Evolutionary conservation across 1,140 invertebrate genomes (phyloP).

Genomic region (Eurosta solidaginis): DNA sequence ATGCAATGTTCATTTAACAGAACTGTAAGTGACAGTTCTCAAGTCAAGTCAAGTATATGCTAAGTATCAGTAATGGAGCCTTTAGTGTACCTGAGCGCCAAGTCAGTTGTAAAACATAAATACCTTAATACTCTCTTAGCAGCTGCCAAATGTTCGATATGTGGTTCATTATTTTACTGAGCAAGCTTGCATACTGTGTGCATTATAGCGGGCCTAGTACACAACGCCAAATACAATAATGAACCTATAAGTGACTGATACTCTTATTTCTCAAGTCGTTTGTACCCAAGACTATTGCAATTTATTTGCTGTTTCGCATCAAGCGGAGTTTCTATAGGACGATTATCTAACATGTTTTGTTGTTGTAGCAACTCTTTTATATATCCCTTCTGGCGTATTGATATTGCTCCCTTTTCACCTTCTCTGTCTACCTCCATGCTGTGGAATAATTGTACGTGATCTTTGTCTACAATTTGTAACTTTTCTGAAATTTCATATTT

Average conservation of each 20-base stretch:
- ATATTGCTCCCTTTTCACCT: constrained; percentile 21
- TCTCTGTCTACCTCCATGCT: constrained; percentile 47
- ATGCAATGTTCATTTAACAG: too few species aligned
- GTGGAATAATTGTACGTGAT: constrained; percentile 42
- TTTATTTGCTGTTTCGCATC: constrained; percentile 24
- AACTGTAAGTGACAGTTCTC: too few species aligned
- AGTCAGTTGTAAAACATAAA: too few species aligned
- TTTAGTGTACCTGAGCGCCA: too few species aligned
- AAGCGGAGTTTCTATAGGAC: constrained; percentile 7
- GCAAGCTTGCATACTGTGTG: too few species aligned
- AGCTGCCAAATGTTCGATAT: constrained; percentile 25
- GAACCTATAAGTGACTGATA: too few species aligned
- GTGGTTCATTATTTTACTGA: not conserved
- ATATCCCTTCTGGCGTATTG: constrained; percentile 30
- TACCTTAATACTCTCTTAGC: constrained; percentile 16
- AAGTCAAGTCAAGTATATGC: too few species aligned
- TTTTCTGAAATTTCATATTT: constrained; percentile 24
- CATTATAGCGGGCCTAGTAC: constrained; percentile 35
- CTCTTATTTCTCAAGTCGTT: not conserved
- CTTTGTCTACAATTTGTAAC: constrained; percentile 45
- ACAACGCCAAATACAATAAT: constrained; percentile 30
- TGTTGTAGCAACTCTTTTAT: constrained; percentile 33
- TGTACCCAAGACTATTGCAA: constrained; percentile 6
- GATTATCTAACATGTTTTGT: constrained; percentile 30
- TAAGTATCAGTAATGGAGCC: too few species aligned